Evolutionary conservation across 2,888 invertebrate genomes (phyloP).

Genomic region (Brenthis hecate): DNA sequence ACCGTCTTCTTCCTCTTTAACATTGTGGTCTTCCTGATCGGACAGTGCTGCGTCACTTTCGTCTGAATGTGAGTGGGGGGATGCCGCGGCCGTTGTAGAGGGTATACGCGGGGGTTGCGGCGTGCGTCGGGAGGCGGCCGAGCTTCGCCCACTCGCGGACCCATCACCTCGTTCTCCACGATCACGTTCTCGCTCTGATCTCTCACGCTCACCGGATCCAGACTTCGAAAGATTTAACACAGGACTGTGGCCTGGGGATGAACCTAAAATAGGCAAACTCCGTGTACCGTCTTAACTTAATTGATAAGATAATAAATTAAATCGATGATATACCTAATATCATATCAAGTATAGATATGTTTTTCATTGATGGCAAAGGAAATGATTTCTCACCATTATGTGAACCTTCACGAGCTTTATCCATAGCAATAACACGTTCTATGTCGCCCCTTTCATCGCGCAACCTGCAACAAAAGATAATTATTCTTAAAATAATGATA

Average conservation of each 20-base stretch:
- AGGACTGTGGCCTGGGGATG: conserved; percentile 95
- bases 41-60: conserved; percentile 92
- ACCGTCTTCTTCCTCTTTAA: conserved; percentile 92
- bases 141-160: conserved; percentile 79
- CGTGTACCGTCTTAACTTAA: not conserved
- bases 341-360: not conserved
- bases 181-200: conserved; percentile 83
- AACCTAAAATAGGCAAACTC: conserved; percentile 78
- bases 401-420: conserved; percentile 93
- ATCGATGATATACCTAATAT: no score
- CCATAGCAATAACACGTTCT: conserved; percentile 90
- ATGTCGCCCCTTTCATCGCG: conserved; percentile 93
- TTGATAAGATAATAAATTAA: not conserved
- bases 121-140: conserved; percentile 84
- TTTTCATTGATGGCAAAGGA: not conserved
- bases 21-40: conserved; percentile 92
- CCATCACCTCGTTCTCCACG: conserved; percentile 76
- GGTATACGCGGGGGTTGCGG: conserved; percentile 80
- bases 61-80: conserved; percentile 89
- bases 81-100: conserved; percentile 83
- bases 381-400: conserved; percentile 87
- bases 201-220: conserved; percentile 88
- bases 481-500: conserved; percentile 3
- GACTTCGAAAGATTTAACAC: conserved; percentile 95
- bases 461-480: conserved; percentile 85